A percentile compares a stretch with the other conserved stretches of the same genome.
Conservation (phyloP, 64 coral and sea anemone species). For the Hydrozoanthus tunicans region DNA sequence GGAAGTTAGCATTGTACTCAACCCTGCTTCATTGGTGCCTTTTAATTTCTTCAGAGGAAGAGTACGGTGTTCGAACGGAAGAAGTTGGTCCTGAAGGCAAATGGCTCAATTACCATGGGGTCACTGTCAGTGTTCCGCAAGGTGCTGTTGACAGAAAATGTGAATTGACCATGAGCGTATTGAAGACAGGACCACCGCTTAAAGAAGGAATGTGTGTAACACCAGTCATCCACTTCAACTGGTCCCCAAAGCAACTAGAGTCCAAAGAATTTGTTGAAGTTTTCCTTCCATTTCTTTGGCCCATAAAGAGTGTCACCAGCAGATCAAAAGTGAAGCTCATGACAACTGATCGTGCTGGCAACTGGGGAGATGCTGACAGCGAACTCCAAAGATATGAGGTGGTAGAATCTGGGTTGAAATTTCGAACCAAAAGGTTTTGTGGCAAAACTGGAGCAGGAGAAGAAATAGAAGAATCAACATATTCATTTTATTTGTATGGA, state of each 20-base stretch:
- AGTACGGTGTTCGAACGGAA: neutral
- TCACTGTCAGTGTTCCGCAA: neutral
- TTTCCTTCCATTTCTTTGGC: neutral
- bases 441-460: neutral
- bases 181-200: neutral
- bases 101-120: neutral
- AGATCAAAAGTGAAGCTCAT: neutral
- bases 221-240: neutral
- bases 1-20: no score
- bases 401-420: neutral
- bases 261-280: neutral
- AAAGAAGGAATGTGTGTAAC: neutral
- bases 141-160: neutral
- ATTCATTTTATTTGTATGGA: no score
- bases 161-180: neutral
- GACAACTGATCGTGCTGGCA: neutral
- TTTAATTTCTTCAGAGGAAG: neutral
- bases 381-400: neutral
- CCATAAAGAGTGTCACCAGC: neutral
- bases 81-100: neutral
- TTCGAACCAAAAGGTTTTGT: neutral
- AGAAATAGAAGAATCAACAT: neutral
- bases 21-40: no score
- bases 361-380: neutral
- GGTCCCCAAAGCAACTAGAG: neutral